Evolutionary conservation across 2,113 vertebrate genomes (phyloP).

Genomic region (Oceanites oceanicus): DNA sequence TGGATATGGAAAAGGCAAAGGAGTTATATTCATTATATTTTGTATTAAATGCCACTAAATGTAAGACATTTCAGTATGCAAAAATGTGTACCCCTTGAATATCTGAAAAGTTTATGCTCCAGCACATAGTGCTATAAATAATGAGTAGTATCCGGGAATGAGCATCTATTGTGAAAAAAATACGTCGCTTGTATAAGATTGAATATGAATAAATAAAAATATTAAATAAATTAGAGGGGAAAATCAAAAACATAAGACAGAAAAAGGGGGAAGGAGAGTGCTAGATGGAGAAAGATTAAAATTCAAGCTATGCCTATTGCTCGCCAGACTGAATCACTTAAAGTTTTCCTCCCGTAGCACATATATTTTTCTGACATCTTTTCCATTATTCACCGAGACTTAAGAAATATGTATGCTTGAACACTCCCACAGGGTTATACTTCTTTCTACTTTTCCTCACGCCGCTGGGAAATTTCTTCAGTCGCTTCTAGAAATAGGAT

Average conservation of each 20-base stretch:
- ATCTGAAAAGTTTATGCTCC: not conserved
- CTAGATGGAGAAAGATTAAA: not conserved
- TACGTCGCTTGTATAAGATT: fast-evolving
- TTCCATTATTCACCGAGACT: not conserved
- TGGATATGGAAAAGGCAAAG: not conserved
- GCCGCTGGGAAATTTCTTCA: not conserved
- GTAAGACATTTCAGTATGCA: not conserved
- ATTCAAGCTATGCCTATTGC: not conserved
- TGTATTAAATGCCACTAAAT: not conserved
- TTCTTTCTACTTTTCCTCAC: not conserved
- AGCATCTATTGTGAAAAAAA: not conserved
- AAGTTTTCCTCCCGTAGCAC: not conserved
- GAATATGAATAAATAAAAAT: not conserved
- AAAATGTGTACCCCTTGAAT: not conserved
- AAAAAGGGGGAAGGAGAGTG: not conserved
- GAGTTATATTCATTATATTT: not conserved
- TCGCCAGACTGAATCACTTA: not conserved
- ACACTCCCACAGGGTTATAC: not conserved
- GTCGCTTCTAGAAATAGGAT: not conserved
- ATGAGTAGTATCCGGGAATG: not conserved
- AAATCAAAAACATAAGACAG: not conserved
- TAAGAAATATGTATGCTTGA: not conserved
- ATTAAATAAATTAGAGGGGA: not conserved
- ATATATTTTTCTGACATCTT: not conserved
- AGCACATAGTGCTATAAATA: not conserved